Conservation (phyloP, 1,140 invertebrate genomes). For the Tetragnatha versicolor region DNA sequence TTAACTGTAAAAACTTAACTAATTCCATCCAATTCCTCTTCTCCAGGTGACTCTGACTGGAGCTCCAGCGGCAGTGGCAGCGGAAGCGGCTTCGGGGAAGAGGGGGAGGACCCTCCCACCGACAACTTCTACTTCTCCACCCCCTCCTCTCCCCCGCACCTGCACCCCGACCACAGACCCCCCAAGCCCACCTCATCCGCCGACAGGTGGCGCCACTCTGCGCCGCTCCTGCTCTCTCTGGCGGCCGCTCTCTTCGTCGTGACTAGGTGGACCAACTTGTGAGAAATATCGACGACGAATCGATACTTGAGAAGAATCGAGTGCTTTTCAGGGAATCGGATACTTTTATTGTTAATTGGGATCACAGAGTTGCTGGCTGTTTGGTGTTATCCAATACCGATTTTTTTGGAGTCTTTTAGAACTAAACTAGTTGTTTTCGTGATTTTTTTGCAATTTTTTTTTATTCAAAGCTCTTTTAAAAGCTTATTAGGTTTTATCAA, state of each 20-base stretch:
- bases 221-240: background rate
- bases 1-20: too few species aligned
- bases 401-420: too few species aligned
- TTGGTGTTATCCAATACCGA: background rate
- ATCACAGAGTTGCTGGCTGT: slow-evolving; percentile 6
- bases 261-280: background rate
- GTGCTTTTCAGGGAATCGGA: slow-evolving; percentile 21
- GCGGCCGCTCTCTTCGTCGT: background rate
- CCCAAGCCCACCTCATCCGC: slow-evolving; percentile 20
- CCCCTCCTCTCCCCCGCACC: slow-evolving; percentile 8
- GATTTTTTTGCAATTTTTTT: too few species aligned
- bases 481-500: too few species aligned
- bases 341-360: slow-evolving; percentile 23
- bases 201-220: slow-evolving; percentile 37
- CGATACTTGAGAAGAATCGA: background rate
- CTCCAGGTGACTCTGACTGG: slow-evolving; percentile 40
- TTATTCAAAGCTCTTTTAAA: too few species aligned
- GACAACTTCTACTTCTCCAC: slow-evolving; percentile 52
- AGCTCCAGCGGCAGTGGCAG: slow-evolving; percentile 42
- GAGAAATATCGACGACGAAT: background rate
- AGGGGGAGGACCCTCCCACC: background rate
- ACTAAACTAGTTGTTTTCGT: too few species aligned
- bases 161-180: slow-evolving; percentile 13
- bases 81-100: slow-evolving; percentile 48
- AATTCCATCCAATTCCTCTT: too few species aligned